Evolutionary conservation across 2,888 invertebrate species (phyloP), one percentile per base, ranked within the genome.

Genomic region (Conchocele bisecta): DNA sequence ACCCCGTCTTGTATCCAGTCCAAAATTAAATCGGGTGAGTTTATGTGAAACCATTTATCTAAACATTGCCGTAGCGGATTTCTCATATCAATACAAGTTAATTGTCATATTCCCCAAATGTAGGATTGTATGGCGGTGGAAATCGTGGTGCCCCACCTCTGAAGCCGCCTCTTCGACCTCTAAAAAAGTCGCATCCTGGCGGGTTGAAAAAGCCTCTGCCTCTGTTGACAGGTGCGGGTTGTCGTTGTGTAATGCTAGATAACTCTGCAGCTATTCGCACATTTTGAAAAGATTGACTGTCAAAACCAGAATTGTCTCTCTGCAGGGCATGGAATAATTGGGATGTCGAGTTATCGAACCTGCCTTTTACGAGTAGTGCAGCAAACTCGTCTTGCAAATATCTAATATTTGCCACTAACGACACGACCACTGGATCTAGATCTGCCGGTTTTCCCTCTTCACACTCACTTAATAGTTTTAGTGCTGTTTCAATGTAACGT

Each of bases 321-420:
- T 50, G 50, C n/a, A 50, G 29, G 6, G 50, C 6, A 11, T 33
- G 26, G 50, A 50, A 50, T 15, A 50, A 50, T 28, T 50, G 26
- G 28, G 50, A 50, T 28, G 50, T 50, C 9, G n/a, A 9, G 6
- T 42, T 50, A 22, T 46, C 46, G 57, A 61, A 72, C 31, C 29
- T 29, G 17, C 57, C 46, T 29, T 72, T 54, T 22, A 72, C 66
- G 7, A 72, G 20, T 3, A 66, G 44, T 13, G 61, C 57, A 15
- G 66, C 60, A 28, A 61, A 66, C 35, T 67, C 72, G 5, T 58
- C 58, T 22, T 58, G 44, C 9, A 44, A 24, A 61, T 22, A 53
- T 35, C 35, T 51, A 17, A 61, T 28, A 0, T 61, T 44, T 24
- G 61, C 61, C 15, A 5, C 37, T 15, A 59, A 48, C 7, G 42